Percentiles rank a stretch among this genome's conserved stretches.
Conservation (phyloP, 2,113 vertebrate species). For the Cichladusa arquata region DNA sequence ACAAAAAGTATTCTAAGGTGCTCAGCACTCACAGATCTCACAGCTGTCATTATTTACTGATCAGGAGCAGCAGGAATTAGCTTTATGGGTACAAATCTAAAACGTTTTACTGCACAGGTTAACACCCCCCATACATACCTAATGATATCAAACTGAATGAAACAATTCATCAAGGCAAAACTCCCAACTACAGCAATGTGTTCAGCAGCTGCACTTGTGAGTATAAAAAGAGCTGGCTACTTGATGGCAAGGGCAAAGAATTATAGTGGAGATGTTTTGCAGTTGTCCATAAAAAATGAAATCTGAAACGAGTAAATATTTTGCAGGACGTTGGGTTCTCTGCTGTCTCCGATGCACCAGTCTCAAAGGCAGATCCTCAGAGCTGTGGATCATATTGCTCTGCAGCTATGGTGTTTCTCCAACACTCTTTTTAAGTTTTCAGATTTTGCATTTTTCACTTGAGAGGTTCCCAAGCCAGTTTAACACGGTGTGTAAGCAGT, state of each 20-base stretch:
- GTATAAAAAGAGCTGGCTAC: background rate
- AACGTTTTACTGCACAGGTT: conserved; percentile 17
- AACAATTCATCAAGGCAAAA: background rate
- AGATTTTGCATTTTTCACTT: background rate
- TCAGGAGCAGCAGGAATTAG: background rate
- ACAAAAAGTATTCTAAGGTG: background rate
- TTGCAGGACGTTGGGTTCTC: background rate
- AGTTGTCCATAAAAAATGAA: conserved; percentile 11
- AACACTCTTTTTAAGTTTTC: background rate
- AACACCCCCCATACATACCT: background rate
- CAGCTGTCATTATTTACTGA: background rate
- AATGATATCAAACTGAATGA: conserved; percentile 7
- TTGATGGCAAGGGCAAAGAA: background rate
- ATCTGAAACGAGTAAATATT: background rate
- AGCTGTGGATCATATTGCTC: background rate
- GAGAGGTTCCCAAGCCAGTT: background rate
- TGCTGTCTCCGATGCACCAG: background rate
- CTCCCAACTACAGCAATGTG: background rate
- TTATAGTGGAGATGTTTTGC: background rate
- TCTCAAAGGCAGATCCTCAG: background rate
- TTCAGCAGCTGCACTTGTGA: conserved; percentile 26
- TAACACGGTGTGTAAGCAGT: rapidly evolving
- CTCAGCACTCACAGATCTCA: background rate
- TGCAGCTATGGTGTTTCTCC: background rate
- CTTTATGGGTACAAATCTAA: background rate